Base-by-base conservation (phyloP, 2,797 vertebrate genomes). In the Tachyglossus aculeatus region DNA sequence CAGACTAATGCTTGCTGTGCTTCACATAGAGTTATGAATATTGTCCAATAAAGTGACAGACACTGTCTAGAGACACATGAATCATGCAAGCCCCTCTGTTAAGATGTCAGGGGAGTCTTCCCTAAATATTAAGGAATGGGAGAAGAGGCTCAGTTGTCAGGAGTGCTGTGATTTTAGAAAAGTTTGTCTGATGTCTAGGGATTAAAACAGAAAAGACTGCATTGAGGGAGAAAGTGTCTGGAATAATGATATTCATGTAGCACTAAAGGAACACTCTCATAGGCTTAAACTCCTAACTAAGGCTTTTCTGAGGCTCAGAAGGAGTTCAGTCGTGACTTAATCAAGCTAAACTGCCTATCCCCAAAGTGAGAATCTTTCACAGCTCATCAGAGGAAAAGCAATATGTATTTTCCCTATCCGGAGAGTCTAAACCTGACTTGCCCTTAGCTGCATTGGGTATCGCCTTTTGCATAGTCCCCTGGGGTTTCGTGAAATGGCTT, bases 281-380 rank as follows among this genome's bases (percentile, higher is more conserved):
- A n/a, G n/a, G n/a, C n/a, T n/a, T n/a, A n/a, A n/a, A n/a, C n/a
- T n/a, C n/a, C n/a, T n/a, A n/a, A n/a, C n/a, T n/a, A 60, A 76
- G 79, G 86, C 77, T 85, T 84, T 64, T 56, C 24, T 32, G 60
- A 80, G 67, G 66, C 64, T 78, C 67, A 59, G 74, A 84, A 85
- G 69, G 75, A 73, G 75, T 81, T 77, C 55, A 63, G 65, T 74
- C 57, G 68, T 70, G 59, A 74, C 82, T 85, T 83, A 80, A 82
- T 79, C 80, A 80, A 80, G 74, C 79, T 56, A 71, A 72, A 82
- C 87, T 77, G 87, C 83, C 82, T 82, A 85, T 86, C 86, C 88
- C 83, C 74, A 83, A 74, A 86, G 67, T 87, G 81, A 87, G 79
- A 81, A 81, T 85, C 85, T 87, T 73, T 73, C 78, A 88, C 86